A percentile compares a stretch with the other conserved stretches of the same genome.
Evolutionary conservation across 2,888 invertebrate species (phyloP).

Genomic region (Malthinus seriepunctatus): DNA sequence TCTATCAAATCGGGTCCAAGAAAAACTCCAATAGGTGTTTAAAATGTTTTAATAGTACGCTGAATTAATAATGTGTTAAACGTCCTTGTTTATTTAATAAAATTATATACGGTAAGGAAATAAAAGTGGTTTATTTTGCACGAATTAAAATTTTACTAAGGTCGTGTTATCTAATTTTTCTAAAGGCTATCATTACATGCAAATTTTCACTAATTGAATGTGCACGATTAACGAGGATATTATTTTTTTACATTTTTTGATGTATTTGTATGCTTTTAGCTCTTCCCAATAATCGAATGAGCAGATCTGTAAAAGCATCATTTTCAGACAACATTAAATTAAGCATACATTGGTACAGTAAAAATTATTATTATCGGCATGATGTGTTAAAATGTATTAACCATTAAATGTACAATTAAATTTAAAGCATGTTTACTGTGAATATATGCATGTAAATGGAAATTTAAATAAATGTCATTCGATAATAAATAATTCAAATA

Average conservation of each 20-base stretch:
- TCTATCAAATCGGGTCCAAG: slow-evolving; percentile 7
- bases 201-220: slow-evolving; percentile 4
- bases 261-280: slow-evolving; percentile 36
- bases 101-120: too few relatives aligned
- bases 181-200: too few relatives aligned
- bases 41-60: too few relatives aligned
- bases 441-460: too few relatives aligned
- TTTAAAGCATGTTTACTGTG: too few relatives aligned
- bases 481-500: slow-evolving; percentile 11
- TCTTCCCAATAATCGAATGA: slow-evolving; percentile 46
- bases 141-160: neutral
- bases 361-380: slow-evolving; percentile 31
- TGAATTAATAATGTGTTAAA: too few relatives aligned
- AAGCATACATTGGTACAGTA: slow-evolving; percentile 55
- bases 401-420: too few relatives aligned
- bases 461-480: neutral
- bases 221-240: slow-evolving; percentile 16
- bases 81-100: too few relatives aligned
- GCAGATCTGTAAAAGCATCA: slow-evolving; percentile 55
- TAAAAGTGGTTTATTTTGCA: neutral
- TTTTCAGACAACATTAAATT: slow-evolving; percentile 57
- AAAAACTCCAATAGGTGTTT: slow-evolving; percentile 2
- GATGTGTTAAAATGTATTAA: slow-evolving; percentile 9
- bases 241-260: slow-evolving; percentile 23
- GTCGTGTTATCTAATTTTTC: neutral